These are phyloP conservation scores for Zygothrica quintamaculata DNA, from an alignment of 2,888 invertebrate species.

Conservation along the genomic window DNA sequence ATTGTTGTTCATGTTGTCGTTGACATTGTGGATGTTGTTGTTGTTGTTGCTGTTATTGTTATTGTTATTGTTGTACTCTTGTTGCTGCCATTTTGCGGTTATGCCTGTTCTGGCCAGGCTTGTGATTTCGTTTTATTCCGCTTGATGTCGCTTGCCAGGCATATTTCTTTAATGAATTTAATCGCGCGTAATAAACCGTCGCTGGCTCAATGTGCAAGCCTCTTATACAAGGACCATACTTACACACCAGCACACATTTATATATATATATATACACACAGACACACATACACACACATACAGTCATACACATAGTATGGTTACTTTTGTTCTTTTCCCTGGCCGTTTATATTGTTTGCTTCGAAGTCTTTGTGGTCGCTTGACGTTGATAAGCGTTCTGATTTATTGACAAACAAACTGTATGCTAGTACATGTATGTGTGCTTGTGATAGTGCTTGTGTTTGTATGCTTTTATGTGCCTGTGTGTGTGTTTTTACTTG, in stretches of 20 bases:
- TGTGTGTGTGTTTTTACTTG: conserved; percentile 25
- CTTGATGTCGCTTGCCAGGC: conserved; percentile 52
- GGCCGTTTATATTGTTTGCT: conserved; percentile 63
- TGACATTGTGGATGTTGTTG: conserved; percentile 18
- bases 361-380: conserved; percentile 76
- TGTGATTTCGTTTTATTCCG: conserved; percentile 49
- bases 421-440: conserved; percentile 9
- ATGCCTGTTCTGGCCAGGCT: conserved; percentile 34
- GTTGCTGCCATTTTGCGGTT: conserved; percentile 50
- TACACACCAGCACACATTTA: conserved; percentile 9
- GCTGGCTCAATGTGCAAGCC: conserved; percentile 57
- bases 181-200: conserved; percentile 79
- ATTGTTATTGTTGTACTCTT: conserved; percentile 29
- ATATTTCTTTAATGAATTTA: conserved; percentile 82
- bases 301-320: conserved; percentile 2
- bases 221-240: conserved; percentile 28
- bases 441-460: conserved; percentile 11
- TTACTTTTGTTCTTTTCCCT: conserved; percentile 29
- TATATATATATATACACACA: conserved; percentile 8
- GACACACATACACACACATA: conserved; percentile 13
- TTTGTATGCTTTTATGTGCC: conserved; percentile 12
- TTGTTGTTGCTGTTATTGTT: conserved; percentile 14
- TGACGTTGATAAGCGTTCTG: conserved; percentile 82
- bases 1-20: conserved; percentile 5
- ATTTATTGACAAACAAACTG: conserved; percentile 81